Evolutionary conservation across 2,797 vertebrate species (phyloP).

Genomic region (Enteromius mattozi): DNA sequence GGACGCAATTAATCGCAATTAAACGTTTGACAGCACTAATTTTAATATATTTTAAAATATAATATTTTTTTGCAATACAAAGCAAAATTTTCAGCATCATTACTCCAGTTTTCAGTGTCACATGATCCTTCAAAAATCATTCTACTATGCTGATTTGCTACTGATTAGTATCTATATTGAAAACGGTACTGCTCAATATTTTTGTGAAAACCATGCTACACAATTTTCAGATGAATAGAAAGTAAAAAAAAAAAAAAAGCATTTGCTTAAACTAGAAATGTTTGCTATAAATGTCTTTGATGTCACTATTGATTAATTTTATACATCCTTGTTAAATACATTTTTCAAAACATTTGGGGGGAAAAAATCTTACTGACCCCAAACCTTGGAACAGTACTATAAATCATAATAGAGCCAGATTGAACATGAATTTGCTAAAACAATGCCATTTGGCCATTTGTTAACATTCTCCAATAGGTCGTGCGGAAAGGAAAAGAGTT

Average conservation of each 20-base stretch:
- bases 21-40: no score
- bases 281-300: background rate
- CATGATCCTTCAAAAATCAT: background rate
- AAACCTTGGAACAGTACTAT: background rate
- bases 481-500: conserved; percentile 1
- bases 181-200: background rate
- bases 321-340: background rate
- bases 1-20: no score
- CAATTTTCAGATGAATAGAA: background rate
- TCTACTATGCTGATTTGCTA: background rate
- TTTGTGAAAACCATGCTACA: background rate
- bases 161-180: background rate
- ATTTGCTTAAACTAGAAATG: background rate
- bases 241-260: background rate
- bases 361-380: background rate
- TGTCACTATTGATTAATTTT: background rate
- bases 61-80: background rate
- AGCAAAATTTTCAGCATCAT: background rate
- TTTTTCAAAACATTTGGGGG: background rate
- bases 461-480: background rate
- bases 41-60: background rate
- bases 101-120: background rate
- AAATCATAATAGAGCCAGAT: background rate
- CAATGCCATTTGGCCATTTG: background rate
- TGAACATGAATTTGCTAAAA: background rate